Base-by-base conservation (phyloP, 2,888 invertebrate species). In the Drosophila diplacantha region DNA sequence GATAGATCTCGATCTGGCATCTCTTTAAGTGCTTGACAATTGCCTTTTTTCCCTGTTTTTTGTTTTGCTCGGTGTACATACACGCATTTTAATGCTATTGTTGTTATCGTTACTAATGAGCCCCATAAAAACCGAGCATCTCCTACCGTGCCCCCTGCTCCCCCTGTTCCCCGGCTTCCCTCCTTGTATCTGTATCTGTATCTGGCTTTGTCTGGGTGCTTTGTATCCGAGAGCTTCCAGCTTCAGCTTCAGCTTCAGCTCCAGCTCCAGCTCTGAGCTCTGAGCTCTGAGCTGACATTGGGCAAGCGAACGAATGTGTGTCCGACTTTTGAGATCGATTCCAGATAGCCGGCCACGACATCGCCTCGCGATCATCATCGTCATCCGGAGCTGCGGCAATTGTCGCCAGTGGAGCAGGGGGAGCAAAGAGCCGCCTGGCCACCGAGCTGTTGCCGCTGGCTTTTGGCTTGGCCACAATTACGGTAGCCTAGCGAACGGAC, bases 81-180 rank as follows among this genome's bases (percentile, higher is more conserved):
- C 47, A 54, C 54, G 55, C 74, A 63, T 72, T 67, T 71, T 65
- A 61, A 56, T 76, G 73, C 68, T 67, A 73, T 73, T 71, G 73
- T 71, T 73, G 59, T 71, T 58, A 68, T 72, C 75, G 73, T 69
- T 67, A 75, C 75, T 78, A 79, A 74, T 68, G 72, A 76, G 51
- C 46, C 37, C 72, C 49, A 74, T 79, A 65, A 78, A 71, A 76
- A 39, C 34, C 62, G 39, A 41, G 34, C 50, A 49, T 38, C 56
- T 47, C 47, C 52, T 41, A 29, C 34, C 18, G 44, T 14, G 5
- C 3, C 18, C 20, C 20, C 3, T 24, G 18, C 2, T 3, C 14
- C 32, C 2, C 20, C 16, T 3, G 6, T 12, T 12, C 49, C 37
- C 39, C n/a, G 8, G 3, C 20, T 3, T 7, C 8, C 26, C 26